Percentiles rank a stretch among this genome's conserved stretches.
Evolutionary conservation across 1,140 invertebrate genomes (phyloP).

Genomic region (Apis florea): DNA sequence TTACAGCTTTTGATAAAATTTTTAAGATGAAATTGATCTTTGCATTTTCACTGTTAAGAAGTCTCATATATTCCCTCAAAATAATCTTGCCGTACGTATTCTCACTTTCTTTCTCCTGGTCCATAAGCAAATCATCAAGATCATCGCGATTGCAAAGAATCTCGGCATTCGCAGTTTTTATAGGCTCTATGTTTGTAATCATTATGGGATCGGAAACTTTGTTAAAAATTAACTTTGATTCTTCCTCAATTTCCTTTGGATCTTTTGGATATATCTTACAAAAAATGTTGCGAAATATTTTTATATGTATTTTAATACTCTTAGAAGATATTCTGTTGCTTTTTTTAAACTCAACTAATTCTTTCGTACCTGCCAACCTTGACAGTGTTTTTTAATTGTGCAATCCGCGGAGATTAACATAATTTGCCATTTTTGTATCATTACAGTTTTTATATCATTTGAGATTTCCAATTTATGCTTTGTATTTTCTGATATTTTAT

Average conservation of each 20-base stretch:
- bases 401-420: conserved; percentile 53
- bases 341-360: conserved; percentile 10
- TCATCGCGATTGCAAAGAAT: conserved; percentile 54
- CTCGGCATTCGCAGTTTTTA: conserved; percentile 41
- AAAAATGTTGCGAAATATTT: conserved; percentile 8
- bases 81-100: conserved; percentile 39
- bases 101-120: conserved; percentile 14
- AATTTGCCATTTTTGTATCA: conserved; percentile 53
- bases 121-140: conserved; percentile 36
- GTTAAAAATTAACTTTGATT: conserved; percentile 7
- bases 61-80: conserved; percentile 44
- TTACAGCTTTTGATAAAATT: conserved; percentile 47
- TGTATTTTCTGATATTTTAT: background rate
- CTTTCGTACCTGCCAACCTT: conserved; percentile 59
- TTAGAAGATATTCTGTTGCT: background rate
- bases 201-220: conserved; percentile 15
- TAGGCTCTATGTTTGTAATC: background rate
- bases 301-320: too few species aligned
- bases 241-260: background rate
- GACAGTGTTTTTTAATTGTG: conserved; percentile 44
- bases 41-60: conserved; percentile 29
- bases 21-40: conserved; percentile 51
- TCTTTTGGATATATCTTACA: conserved; percentile 44
- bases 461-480: background rate
- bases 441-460: background rate